Percentiles rank a stretch among this genome's conserved stretches.
These are phyloP conservation scores for Glossophaga mutica DNA, from an alignment of 2,797 vertebrate genomes.

Conservation along the genomic window DNA sequence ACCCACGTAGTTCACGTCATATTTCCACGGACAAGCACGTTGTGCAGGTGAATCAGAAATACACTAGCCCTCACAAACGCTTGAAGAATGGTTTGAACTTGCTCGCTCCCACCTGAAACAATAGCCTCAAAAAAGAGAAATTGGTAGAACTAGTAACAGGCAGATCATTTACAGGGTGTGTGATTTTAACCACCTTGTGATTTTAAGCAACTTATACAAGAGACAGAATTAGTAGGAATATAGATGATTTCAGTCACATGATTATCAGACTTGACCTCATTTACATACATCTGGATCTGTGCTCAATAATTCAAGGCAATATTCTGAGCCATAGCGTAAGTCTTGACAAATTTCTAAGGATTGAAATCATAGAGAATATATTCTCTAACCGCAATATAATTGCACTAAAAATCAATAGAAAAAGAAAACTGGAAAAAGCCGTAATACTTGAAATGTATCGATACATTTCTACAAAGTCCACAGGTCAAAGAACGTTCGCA, in stretches of 20 bases:
- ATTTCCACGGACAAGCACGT: background rate
- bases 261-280: background rate
- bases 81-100: background rate
- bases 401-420: background rate
- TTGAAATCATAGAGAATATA: background rate
- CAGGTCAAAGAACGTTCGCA: background rate
- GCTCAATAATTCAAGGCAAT: background rate
- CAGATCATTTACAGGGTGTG: background rate
- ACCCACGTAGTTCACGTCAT: background rate
- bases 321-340: background rate
- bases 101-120: background rate
- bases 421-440: background rate
- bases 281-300: background rate
- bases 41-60: background rate
- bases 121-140: background rate
- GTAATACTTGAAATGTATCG: background rate
- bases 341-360: background rate
- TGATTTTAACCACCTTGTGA: background rate
- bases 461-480: background rate
- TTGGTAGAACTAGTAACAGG: background rate
- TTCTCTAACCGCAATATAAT: background rate
- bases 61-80: background rate
- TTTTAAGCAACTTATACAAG: background rate
- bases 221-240: background rate
- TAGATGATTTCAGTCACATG: background rate